Evolutionary conservation across 2,888 invertebrate species (phyloP), one percentile per base, ranked within the genome.

Genomic region (Pheosia gnoma): DNA sequence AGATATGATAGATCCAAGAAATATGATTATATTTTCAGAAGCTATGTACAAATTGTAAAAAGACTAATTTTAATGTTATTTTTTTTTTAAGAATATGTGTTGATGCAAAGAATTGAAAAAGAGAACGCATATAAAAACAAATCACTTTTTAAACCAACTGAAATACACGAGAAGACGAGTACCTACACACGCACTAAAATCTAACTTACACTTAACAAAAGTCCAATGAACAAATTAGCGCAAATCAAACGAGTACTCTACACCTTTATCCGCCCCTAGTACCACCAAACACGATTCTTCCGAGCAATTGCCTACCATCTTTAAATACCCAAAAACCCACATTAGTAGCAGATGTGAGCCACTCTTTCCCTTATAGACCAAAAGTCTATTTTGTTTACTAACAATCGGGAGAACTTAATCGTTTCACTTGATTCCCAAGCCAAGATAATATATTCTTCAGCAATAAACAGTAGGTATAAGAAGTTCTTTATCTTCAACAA

Each of bases 211-310:
- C 84, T 85, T 77, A 85, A 86, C 59, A 85, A 80, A 83, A 70
- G 87, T 89, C 86, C 86, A 84, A 83, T 83, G 55, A 85, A 83
- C 67, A 79, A 86, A 84, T 72, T 73, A 81, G 88, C 91, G 92
- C 93, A 91, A 93, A 91, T 84, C 82, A 91, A 90, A 87, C 79
- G 90, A 91, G 89, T 90, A 90, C 90, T 86, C 91, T 89, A 83
- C 88, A 55, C 80, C 88, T 82, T 84, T 86, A 83, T 71, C 78
- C 87, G 86, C 78, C 87, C 81, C 89, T 80, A 84, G 84, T 65
- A 72, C 68, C 73, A 70, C 67, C 67, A 66, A 65, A 67, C 55
- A 70, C 68, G 69, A 63, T 60, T 38, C 61, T 58, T 61, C 62
- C 62, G 59, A 66, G 65, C 65, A 71, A 72, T 25, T 59, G 63